Percentiles rank a stretch among this genome's conserved stretches.
These are phyloP conservation scores for Bilobella aurantiaca DNA, from an alignment of 1,140 invertebrate species.

Conservation along the genomic window DNA sequence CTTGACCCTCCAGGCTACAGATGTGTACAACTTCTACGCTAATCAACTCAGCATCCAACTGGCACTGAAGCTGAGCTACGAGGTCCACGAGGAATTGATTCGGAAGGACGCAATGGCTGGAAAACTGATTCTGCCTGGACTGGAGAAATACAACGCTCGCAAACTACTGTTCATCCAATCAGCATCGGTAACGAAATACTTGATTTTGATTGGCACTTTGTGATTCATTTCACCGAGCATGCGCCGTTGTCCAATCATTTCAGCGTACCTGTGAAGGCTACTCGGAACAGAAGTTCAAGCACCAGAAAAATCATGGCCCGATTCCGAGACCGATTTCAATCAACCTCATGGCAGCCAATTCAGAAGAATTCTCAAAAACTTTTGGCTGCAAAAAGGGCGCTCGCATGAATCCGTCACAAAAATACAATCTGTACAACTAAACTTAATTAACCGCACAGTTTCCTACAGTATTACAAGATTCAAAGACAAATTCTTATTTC, in stretches of 20 bases:
- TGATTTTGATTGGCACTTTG: neutral
- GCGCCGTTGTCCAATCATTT: neutral
- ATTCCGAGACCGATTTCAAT: neutral
- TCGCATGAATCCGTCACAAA: neutral
- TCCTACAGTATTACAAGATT: neutral
- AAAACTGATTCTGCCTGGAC: neutral
- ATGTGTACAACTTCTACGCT: neutral
- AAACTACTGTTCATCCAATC: neutral
- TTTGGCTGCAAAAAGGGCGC: neutral
- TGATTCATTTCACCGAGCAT: neutral
- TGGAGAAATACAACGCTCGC: neutral
- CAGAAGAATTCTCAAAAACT: neutral
- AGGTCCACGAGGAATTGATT: neutral
- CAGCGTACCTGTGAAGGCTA: neutral
- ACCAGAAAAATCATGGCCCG: neutral
- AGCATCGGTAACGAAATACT: neutral
- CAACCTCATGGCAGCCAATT: slow-evolving; percentile 5
- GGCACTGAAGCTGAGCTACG: neutral
- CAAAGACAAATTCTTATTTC: neutral
- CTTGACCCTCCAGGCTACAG: neutral
- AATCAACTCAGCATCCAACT: neutral
- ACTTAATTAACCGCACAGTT: neutral
- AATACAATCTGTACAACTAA: neutral
- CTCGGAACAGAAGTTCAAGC: neutral
- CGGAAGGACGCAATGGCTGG: neutral